These are phyloP conservation scores for Dendrolimus punctatus DNA, from an alignment of 1,140 invertebrate genomes.

Conservation along the genomic window DNA sequence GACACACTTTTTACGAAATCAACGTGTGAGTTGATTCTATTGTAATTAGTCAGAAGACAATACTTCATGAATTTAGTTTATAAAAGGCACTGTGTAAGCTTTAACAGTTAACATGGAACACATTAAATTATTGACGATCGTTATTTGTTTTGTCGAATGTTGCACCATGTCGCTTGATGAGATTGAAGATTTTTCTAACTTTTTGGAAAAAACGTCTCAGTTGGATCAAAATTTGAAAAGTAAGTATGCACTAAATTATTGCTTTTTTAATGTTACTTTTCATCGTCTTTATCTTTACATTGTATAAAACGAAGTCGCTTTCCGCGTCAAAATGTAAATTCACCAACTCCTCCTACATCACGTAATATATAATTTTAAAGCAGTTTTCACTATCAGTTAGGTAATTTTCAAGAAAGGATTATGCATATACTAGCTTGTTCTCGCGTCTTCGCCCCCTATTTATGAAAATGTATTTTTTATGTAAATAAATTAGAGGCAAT, in stretches of 20 bases:
- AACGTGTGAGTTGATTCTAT: conserved; percentile 14
- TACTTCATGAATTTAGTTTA: conserved; percentile 5
- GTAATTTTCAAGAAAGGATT: too few relatives aligned
- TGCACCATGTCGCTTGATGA: conserved; percentile 43
- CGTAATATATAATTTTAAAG: too few relatives aligned
- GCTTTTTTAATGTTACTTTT: too few relatives aligned
- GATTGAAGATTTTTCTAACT: conserved; percentile 57
- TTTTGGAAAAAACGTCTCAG: conserved; percentile 45
- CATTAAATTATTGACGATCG: conserved; percentile 24
- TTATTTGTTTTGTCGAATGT: conserved; percentile 43
- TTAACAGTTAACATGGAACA: conserved; percentile 24
- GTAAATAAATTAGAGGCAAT: too few relatives aligned
- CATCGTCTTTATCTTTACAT: too few relatives aligned
- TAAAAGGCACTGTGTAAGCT: conserved; percentile 3
- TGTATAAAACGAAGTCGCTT: too few relatives aligned
- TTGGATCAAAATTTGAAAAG: conserved; percentile 57
- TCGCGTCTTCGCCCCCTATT: too few relatives aligned
- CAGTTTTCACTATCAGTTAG: too few relatives aligned
- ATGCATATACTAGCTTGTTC: too few relatives aligned
- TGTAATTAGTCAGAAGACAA: conserved; percentile 5
- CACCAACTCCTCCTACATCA: too few relatives aligned
- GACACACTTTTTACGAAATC: conserved; percentile 28
- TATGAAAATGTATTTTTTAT: too few relatives aligned
- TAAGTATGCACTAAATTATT: conserved; percentile 24
- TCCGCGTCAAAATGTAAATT: too few relatives aligned